Evolutionary conservation across 2,797 vertebrate genomes (phyloP).

Genomic region (Hippocampus kuda): DNA sequence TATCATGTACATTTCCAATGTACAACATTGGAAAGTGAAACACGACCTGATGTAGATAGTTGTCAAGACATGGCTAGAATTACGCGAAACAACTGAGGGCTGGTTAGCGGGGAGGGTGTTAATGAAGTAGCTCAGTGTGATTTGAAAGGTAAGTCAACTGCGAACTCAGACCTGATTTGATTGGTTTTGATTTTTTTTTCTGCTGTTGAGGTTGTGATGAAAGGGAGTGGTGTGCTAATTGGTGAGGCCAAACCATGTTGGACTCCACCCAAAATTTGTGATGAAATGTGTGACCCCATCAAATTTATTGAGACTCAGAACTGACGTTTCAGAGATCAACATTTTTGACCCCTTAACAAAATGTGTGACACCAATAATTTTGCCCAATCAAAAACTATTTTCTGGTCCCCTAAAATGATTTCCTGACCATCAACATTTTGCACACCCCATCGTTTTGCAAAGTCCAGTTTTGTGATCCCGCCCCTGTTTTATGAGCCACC

Average conservation of each 20-base stretch:
- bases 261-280: too few species aligned
- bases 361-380: background rate
- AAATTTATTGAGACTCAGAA: too few species aligned
- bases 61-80: conserved; percentile 49
- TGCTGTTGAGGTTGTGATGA: background rate
- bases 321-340: background rate
- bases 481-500: too few species aligned
- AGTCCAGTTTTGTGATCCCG: too few species aligned
- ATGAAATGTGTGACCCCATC: too few species aligned
- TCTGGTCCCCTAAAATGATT: background rate
- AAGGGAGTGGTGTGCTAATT: background rate
- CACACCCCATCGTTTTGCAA: background rate
- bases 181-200: background rate
- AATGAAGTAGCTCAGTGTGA: background rate
- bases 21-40: conserved; percentile 63
- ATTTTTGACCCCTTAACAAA: background rate
- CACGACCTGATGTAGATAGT: conserved; percentile 55
- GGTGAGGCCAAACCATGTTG: too few species aligned
- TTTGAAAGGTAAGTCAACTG: background rate
- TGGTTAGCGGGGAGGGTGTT: too few species aligned
- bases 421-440: background rate
- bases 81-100: conserved; percentile 37
- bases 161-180: background rate
- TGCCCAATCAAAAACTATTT: background rate
- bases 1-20: conserved; percentile 52